Conservation (phyloP, 2,797 vertebrate species). For the Pempheris klunzingeri region DNA sequence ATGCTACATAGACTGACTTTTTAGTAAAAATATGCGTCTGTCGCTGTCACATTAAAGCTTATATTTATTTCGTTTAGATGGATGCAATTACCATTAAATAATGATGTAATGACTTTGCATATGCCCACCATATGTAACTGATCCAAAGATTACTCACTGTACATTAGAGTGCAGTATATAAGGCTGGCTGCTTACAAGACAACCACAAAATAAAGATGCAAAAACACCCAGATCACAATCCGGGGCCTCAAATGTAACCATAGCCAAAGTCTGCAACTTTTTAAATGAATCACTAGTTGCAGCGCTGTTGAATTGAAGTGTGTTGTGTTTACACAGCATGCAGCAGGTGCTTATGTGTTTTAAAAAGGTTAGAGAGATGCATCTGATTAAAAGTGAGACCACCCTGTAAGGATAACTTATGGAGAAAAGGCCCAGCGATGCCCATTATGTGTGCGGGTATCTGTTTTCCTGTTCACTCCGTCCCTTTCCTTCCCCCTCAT, state of each 20-base stretch:
- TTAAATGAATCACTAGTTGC: background rate
- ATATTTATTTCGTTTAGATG: conserved; percentile 50
- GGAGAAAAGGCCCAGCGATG: conserved; percentile 24
- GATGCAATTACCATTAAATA: conserved; percentile 54
- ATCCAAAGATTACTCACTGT: conserved; percentile 38
- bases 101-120: conserved; percentile 62
- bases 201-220: background rate
- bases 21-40: conserved; percentile 26
- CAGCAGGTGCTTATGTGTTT: background rate
- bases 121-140: conserved; percentile 62
- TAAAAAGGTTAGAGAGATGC: background rate
- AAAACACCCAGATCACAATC: background rate
- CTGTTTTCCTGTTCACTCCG: conserved; percentile 12
- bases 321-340: no score
- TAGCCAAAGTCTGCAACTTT: background rate
- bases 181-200: background rate
- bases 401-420: conserved; percentile 22
- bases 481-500: conserved; percentile 23
- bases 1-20: conserved; percentile 48
- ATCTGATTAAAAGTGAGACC: conserved; percentile 13
- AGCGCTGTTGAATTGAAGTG: background rate
- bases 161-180: conserved; percentile 13
- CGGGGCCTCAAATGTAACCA: background rate
- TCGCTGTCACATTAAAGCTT: conserved; percentile 23
- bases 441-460: background rate